These are phyloP conservation scores for Danaus plexippus DNA, from an alignment of 1,140 invertebrate genomes.

Conservation along the genomic window DNA sequence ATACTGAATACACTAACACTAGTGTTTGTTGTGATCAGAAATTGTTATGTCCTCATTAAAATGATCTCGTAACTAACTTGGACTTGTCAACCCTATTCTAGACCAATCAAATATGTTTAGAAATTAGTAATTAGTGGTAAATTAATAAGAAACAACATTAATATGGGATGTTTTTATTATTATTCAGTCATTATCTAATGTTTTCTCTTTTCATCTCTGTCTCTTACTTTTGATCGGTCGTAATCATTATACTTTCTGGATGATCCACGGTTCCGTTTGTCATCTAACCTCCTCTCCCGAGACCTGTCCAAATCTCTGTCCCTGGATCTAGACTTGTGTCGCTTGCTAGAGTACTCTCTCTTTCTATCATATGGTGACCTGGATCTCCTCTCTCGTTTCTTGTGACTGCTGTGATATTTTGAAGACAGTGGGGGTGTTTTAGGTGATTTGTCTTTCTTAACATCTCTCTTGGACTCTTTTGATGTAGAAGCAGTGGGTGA, in stretches of 20 bases:
- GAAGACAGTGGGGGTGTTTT: constrained; percentile 60
- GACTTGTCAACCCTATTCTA: no score
- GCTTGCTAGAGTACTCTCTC: constrained; percentile 60
- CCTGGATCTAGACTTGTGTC: constrained; percentile 59
- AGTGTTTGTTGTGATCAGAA: no score
- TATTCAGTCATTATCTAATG: constrained; percentile 34
- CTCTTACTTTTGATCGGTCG: constrained; percentile 62
- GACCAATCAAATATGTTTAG: no score
- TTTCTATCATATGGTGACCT: constrained; percentile 68
- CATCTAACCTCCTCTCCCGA: constrained; percentile 51
- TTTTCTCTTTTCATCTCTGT: constrained; percentile 66
- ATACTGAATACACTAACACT: no score
- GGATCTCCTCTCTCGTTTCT: constrained; percentile 63
- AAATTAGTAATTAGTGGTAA: no score
- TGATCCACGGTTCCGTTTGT: constrained; percentile 41
- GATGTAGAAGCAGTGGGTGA: constrained; percentile 54
- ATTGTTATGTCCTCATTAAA: no score
- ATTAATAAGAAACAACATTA: not conserved
- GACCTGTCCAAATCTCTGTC: constrained; percentile 57
- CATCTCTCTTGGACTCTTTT: constrained; percentile 50
- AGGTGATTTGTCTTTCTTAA: constrained; percentile 62
- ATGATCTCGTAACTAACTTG: no score
- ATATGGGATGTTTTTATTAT: constrained; percentile 1
- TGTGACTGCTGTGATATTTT: constrained; percentile 65
- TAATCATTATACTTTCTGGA: constrained; percentile 70